A percentile compares a stretch with the other conserved stretches of the same genome.
These are phyloP conservation scores for Microtus pennsylvanicus DNA, from an alignment of 2,113 vertebrate species.

Conservation along the genomic window DNA sequence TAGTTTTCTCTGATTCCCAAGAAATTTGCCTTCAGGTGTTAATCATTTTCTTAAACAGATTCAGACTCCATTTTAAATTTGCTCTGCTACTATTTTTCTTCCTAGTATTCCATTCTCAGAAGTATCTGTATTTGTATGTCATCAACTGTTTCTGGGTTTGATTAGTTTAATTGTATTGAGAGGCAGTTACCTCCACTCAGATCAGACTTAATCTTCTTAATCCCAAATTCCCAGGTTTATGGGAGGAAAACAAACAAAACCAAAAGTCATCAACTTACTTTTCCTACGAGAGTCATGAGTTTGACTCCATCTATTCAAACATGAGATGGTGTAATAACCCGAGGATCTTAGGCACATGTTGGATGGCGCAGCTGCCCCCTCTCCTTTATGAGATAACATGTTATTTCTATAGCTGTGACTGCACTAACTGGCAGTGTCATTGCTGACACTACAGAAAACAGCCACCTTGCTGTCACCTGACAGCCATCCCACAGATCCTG, in stretches of 20 bases:
- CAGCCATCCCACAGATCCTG: background rate
- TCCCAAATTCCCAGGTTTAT: background rate
- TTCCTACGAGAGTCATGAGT: background rate
- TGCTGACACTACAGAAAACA: background rate
- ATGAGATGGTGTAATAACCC: background rate
- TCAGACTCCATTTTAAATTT: background rate
- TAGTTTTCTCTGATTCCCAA: background rate
- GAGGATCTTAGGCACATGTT: no score
- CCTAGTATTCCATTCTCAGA: background rate
- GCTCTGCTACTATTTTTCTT: background rate
- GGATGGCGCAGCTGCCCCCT: background rate
- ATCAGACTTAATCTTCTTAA: background rate
- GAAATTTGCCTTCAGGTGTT: background rate
- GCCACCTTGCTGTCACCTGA: background rate
- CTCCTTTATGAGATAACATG: no score
- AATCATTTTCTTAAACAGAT: background rate
- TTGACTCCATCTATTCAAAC: background rate
- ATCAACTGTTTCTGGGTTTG: background rate
- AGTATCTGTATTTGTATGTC: background rate
- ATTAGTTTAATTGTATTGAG: background rate
- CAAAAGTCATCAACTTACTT: background rate
- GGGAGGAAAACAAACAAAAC: background rate
- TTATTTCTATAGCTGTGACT: background rate
- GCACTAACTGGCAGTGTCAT: background rate
- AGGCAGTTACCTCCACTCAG: background rate